phyloP scores from a whole-genome alignment of 1,140 invertebrate genomes.

The Trachymyrmex cornetzi region DNA sequence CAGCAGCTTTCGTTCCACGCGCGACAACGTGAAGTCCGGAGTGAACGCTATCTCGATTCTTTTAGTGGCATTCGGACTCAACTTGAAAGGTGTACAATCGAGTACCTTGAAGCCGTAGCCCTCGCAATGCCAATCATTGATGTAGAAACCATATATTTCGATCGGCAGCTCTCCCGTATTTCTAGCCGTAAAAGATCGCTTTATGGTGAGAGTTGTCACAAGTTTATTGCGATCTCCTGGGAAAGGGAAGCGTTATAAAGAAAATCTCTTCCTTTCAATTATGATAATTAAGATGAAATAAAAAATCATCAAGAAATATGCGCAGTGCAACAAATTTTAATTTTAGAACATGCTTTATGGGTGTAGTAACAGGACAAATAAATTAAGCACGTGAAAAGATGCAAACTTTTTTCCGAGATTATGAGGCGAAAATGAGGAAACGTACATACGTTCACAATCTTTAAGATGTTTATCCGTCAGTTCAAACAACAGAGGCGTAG shows the following conservation, averaged over 20 bases:
- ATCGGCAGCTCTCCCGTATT: constrained; percentile 96
- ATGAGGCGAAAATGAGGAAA: constrained; percentile 52
- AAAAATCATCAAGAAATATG: not conserved
- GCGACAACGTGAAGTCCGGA: constrained; percentile 96
- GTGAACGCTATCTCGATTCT: constrained; percentile 97
- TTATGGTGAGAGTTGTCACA: constrained; percentile 90
- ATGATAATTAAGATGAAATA: not conserved
- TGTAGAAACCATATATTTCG: constrained; percentile 91
- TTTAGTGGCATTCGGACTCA: constrained; percentile 93
- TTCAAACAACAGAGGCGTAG: constrained; percentile 93
- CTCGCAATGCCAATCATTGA: constrained; percentile 92
- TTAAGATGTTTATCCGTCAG: constrained; percentile 94
- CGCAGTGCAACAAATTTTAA: not conserved
- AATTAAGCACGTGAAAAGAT: constrained; percentile 15
- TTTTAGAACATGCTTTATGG: not conserved
- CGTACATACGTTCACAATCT: constrained; percentile 91
- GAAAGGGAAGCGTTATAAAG: constrained; percentile 54
- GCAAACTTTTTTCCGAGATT: not conserved
- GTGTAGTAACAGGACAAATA: not conserved
- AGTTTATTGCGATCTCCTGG: constrained; percentile 87
- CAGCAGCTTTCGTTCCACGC: constrained; percentile 90
- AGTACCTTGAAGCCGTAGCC: constrained; percentile 95
- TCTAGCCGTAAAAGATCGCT: constrained; percentile 94
- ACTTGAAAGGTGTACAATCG: constrained; percentile 93
- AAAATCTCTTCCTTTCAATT: not conserved